Conservation (phyloP, 2,888 invertebrate genomes). For the Zootermopsis nevadensis region DNA sequence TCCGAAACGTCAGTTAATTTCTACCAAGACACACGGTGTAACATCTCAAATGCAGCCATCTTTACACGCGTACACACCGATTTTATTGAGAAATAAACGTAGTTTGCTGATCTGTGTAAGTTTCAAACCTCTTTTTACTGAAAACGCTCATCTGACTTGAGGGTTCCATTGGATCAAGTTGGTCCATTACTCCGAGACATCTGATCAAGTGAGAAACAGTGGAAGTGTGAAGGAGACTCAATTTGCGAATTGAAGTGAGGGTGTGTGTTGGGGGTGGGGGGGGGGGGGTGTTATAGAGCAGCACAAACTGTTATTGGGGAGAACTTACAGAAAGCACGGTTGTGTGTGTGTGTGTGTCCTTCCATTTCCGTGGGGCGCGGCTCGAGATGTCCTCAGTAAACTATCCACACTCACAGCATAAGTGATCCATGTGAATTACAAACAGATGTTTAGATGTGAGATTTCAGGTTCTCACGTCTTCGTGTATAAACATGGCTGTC, state of each 20-base stretch:
- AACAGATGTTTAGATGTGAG: not conserved
- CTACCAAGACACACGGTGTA: too few species aligned
- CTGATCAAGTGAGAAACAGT: slow-evolving; percentile 8
- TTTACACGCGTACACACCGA: too few species aligned
- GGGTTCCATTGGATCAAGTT: not conserved
- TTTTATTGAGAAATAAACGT: too few species aligned
- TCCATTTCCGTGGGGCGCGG: slow-evolving; percentile 1
- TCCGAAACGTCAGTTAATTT: too few species aligned
- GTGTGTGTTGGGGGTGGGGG: too few species aligned
- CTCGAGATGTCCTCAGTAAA: slow-evolving; percentile 37
- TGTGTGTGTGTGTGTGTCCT: too few species aligned
- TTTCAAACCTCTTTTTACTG: too few species aligned
- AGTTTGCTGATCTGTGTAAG: too few species aligned
- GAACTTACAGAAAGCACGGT: not conserved
- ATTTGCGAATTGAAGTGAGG: slow-evolving; percentile 38
- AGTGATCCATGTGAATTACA: not conserved
- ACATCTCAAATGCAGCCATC: too few species aligned
- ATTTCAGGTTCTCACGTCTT: too few species aligned
- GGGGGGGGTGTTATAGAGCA: slow-evolving; percentile 17
- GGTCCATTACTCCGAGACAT: slow-evolving; percentile 23
- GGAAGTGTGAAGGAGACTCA: slow-evolving; percentile 35
- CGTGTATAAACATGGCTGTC: too few species aligned
- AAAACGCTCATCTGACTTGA: not conserved
- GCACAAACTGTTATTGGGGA: slow-evolving; percentile 29
- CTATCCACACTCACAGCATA: not conserved